These are phyloP conservation scores for Drosophila orosa DNA, from an alignment of 1,140 invertebrate genomes.

Conservation along the genomic window DNA sequence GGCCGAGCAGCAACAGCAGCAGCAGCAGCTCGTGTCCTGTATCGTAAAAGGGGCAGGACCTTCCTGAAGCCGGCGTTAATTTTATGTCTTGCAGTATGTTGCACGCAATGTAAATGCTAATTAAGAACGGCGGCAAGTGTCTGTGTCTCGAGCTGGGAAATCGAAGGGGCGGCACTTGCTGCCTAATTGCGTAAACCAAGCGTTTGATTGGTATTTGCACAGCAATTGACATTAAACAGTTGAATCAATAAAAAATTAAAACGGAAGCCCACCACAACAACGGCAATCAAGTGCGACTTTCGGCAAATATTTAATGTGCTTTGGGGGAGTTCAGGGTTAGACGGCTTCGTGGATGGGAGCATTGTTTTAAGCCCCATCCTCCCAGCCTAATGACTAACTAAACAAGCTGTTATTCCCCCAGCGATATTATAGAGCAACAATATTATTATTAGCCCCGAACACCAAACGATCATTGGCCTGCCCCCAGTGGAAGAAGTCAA, in stretches of 20 bases:
- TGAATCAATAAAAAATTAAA: constrained; percentile 81
- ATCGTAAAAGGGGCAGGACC: background rate
- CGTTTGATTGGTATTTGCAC: constrained; percentile 78
- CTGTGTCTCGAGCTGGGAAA: constrained; percentile 1
- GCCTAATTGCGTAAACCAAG: constrained; percentile 77
- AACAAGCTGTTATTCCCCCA: constrained; percentile 35
- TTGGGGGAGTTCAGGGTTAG: background rate
- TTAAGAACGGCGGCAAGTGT: constrained; percentile 41
- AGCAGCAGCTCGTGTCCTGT: background rate
- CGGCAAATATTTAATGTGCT: constrained; percentile 72
- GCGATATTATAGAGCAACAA: constrained; percentile 57
- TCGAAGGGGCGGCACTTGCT: constrained; percentile 51
- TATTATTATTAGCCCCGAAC: constrained; percentile 70
- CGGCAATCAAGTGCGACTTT: constrained; percentile 58
- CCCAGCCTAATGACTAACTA: constrained; percentile 50
- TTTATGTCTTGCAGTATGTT: constrained; percentile 72
- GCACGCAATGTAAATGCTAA: constrained; percentile 79
- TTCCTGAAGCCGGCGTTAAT: constrained; percentile 50
- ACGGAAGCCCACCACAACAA: constrained; percentile 43
- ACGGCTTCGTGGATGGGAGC: background rate
- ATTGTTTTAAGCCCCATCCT: constrained; percentile 5
- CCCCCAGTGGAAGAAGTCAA: constrained; percentile 54
- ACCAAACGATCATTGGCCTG: constrained; percentile 64
- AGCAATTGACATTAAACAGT: constrained; percentile 79
- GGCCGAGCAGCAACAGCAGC: background rate